A percentile compares a stretch with the other conserved stretches of the same genome.
phyloP scores from a whole-genome alignment of 2,797 vertebrate species.

The Enteromius radiatus region DNA sequence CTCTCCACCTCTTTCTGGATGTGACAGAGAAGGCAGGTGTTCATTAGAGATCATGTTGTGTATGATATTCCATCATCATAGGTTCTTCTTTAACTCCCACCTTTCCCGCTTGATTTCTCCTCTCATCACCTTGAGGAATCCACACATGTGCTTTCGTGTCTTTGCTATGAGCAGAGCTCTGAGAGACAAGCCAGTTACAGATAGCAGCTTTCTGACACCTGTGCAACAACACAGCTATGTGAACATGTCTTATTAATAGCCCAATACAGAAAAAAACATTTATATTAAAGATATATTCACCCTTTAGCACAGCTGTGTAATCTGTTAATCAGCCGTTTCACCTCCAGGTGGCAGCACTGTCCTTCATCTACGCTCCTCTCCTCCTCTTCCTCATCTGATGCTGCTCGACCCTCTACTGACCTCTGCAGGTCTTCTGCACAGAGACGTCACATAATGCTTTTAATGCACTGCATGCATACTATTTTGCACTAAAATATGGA shows the following conservation, averaged over 20 bases:
- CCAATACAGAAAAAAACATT: background rate
- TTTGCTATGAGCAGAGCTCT: slow-evolving; percentile 42
- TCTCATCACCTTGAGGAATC: slow-evolving; percentile 12
- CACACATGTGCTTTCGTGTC: slow-evolving; percentile 33
- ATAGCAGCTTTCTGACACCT: slow-evolving; percentile 69
- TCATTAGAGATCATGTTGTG: background rate
- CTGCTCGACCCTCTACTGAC: slow-evolving; percentile 80
- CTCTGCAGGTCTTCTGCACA: slow-evolving; percentile 72
- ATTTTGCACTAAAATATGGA: background rate
- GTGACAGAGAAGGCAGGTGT: slow-evolving; percentile 9
- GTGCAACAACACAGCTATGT: background rate
- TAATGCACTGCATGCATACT: background rate
- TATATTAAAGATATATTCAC: slow-evolving; percentile 57
- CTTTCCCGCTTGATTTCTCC: slow-evolving; percentile 50
- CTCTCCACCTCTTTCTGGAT: slow-evolving; percentile 58
- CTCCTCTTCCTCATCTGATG: slow-evolving; percentile 81
- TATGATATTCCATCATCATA: background rate
- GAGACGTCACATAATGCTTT: background rate
- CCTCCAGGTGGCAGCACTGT: slow-evolving; percentile 64
- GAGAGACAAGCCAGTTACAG: slow-evolving; percentile 56
- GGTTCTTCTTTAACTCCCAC: slow-evolving; percentile 48
- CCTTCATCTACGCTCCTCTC: slow-evolving; percentile 53
- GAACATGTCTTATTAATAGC: background rate
- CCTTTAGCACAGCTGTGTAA: slow-evolving; percentile 67
- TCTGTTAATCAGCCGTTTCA: slow-evolving; percentile 64